These are phyloP conservation scores for Crossaster papposus DNA, from an alignment of 53 echinoderm and acorn worm species.

Conservation along the genomic window DNA sequence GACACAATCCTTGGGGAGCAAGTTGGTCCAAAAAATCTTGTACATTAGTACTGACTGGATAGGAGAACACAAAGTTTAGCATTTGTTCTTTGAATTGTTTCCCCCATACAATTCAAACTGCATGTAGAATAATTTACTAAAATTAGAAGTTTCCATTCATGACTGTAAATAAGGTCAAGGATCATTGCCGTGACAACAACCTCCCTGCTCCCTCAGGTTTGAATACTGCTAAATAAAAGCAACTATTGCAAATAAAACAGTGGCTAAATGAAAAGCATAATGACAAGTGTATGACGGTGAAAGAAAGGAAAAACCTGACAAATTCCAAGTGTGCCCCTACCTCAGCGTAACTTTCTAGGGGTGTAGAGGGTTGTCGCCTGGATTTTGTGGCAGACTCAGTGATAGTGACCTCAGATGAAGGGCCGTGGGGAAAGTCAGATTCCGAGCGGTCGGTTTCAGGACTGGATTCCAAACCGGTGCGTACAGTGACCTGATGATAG, in stretches of 20 bases:
- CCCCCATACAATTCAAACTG: too few species aligned
- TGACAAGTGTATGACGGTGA: neutral
- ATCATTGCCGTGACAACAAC: neutral
- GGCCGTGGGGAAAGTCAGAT: slow-evolving; percentile 56
- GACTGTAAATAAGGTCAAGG: neutral
- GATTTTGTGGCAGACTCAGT: slow-evolving; percentile 73
- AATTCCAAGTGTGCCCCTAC: slow-evolving; percentile 63
- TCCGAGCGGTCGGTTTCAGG: slow-evolving; percentile 64
- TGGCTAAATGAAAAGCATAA: neutral
- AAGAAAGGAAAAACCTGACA: neutral
- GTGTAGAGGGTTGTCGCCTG: slow-evolving; percentile 47
- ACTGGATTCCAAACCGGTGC: slow-evolving; percentile 55
- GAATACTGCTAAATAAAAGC: neutral
- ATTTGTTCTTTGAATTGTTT: too few species aligned
- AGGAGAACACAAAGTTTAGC: neutral
- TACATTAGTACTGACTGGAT: neutral
- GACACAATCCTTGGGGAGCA: neutral
- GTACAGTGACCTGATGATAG: slow-evolving; percentile 55
- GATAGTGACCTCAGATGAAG: slow-evolving; percentile 84
- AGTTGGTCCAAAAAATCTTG: neutral
- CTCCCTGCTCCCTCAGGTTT: neutral
- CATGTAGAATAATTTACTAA: too few species aligned
- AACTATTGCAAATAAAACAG: slow-evolving; percentile 3
- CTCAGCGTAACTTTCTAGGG: slow-evolving; percentile 78
- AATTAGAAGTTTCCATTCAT: neutral